A percentile compares a stretch with the other conserved stretches of the same genome.
phyloP scores from a whole-genome alignment of 2,797 vertebrate genomes.

The Numenius phaeopus region DNA sequence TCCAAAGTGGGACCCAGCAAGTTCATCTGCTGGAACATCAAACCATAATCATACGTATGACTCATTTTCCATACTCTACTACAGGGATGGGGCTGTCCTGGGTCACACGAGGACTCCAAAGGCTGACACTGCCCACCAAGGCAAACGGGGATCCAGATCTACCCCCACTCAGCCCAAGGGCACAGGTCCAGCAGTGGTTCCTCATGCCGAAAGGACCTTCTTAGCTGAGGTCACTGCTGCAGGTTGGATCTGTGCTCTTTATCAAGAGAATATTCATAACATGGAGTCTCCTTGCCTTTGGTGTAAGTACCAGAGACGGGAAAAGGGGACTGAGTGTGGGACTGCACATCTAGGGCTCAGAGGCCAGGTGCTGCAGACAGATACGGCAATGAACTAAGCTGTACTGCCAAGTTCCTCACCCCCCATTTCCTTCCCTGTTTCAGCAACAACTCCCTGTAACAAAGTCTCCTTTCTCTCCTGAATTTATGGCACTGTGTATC shows the following conservation, averaged over 20 bases:
- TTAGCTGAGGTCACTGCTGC: neutral
- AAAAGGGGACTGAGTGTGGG: neutral
- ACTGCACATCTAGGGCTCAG: neutral
- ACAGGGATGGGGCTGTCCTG: rapidly evolving
- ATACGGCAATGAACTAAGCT: neutral
- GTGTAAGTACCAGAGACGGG: neutral
- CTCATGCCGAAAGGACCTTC: rapidly evolving
- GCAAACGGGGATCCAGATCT: neutral
- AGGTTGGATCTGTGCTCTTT: neutral
- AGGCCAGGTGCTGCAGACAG: neutral
- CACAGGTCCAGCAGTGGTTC: neutral
- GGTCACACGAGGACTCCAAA: neutral
- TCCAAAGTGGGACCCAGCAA: neutral
- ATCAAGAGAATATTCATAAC: neutral
- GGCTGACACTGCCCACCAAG: neutral
- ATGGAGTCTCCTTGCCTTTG: neutral
- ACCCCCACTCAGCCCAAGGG: neutral
- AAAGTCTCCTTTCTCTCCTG: neutral
- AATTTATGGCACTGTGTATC: neutral
- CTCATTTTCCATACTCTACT: neutral
- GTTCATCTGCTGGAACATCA: neutral
- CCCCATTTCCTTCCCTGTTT: neutral
- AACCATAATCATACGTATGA: rapidly evolving
- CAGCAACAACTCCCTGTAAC: neutral
- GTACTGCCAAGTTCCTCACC: neutral